Conservation (phyloP, 1,140 invertebrate genomes). For the Zaprionus kolodkinae region DNA sequence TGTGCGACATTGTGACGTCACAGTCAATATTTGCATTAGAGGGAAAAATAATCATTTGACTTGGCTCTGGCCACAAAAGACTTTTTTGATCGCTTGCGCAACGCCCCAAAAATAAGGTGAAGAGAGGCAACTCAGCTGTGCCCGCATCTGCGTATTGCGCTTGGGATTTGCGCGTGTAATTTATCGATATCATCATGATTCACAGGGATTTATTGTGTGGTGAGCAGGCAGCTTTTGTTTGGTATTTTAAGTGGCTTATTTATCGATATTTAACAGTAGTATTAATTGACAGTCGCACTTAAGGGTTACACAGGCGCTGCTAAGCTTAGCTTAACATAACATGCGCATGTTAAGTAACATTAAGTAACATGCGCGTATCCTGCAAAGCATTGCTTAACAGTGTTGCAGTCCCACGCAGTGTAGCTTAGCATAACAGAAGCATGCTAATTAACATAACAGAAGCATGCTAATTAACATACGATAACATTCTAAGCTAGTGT, state of each 20-base stretch:
- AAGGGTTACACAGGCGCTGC: neutral
- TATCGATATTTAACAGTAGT: neutral
- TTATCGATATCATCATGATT: neutral
- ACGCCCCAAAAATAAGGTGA: slow-evolving; percentile 44
- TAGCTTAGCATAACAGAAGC: neutral
- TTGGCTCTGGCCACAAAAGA: slow-evolving; percentile 60
- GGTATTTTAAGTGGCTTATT: neutral
- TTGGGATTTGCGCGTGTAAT: neutral
- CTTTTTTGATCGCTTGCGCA: slow-evolving; percentile 51
- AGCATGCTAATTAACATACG: neutral
- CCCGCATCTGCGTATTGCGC: slow-evolving; percentile 8
- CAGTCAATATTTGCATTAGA: slow-evolving; percentile 68
- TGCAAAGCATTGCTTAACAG: neutral
- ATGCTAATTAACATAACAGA: neutral
- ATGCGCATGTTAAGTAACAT: neutral
- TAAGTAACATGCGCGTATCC: neutral
- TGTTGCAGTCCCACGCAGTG: neutral
- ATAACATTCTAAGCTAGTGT: neutral
- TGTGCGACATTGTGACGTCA: slow-evolving; percentile 77
- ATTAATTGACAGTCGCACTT: neutral
- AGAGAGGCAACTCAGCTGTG: slow-evolving; percentile 9
- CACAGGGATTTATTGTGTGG: neutral
- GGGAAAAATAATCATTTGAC: slow-evolving; percentile 67
- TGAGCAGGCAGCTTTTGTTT: neutral
- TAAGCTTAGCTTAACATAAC: neutral